Percentiles rank a stretch among this genome's conserved stretches.
Evolutionary conservation across 2,888 invertebrate species (phyloP).

Genomic region (Xanthia togata): DNA sequence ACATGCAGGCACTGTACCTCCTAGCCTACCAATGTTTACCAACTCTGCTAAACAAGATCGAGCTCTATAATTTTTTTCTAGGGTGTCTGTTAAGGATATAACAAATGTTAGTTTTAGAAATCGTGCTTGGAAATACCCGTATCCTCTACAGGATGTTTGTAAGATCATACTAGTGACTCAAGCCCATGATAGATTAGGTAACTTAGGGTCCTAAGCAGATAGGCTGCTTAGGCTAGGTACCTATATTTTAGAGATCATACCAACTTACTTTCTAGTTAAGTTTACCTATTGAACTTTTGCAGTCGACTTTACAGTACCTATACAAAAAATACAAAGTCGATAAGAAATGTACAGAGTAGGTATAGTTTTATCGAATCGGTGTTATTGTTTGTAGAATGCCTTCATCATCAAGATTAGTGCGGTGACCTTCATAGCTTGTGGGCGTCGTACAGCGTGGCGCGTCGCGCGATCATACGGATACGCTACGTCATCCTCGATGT

Average conservation of each 20-base stretch:
- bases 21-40: background rate
- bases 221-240: no score
- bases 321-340: slow-evolving; percentile 6
- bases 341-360: slow-evolving; percentile 30
- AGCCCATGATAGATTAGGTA: background rate
- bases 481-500: slow-evolving; percentile 74
- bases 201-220: background rate
- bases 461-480: slow-evolving; percentile 73
- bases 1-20: no score
- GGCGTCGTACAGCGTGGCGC: slow-evolving; percentile 67
- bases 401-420: slow-evolving; percentile 69
- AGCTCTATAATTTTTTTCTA: slow-evolving; percentile 7
- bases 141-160: slow-evolving; percentile 1
- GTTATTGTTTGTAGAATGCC: slow-evolving; percentile 62
- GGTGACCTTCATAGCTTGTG: slow-evolving; percentile 76
- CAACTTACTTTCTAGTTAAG: no score
- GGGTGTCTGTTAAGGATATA: slow-evolving; percentile 5
- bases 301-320: slow-evolving; percentile 4
- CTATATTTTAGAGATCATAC: background rate
- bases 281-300: slow-evolving; percentile 13
- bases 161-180: slow-evolving; percentile 4
- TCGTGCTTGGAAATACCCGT: slow-evolving; percentile 27
- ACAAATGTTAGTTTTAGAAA: slow-evolving; percentile 29
- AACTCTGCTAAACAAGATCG: background rate
- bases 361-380: slow-evolving; percentile 45